Evolutionary conservation across 2,797 vertebrate species (phyloP), one percentile per base, ranked within the genome.

Genomic region (Danio choprae): DNA sequence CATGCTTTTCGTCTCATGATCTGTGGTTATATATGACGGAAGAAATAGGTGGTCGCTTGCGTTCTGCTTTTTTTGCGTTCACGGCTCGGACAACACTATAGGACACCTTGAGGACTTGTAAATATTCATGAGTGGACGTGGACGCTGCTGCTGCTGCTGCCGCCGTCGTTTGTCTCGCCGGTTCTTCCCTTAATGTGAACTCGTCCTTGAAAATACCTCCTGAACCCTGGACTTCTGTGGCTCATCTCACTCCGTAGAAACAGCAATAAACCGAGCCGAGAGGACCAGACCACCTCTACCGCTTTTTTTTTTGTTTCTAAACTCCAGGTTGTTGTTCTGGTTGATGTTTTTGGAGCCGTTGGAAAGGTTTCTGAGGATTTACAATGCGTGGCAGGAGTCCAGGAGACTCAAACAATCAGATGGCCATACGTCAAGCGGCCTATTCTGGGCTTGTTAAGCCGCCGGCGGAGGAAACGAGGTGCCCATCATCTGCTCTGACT

Each of bases 401-500:
- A 93, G 84, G 83, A 92, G 88, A 92, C 92, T 93, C 92, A 90
- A 94, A 93, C 94, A 94, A 93, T 94, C 93, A 93, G 84, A 92
- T 87, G 88, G 86, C 91, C 90, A 87, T 91, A 91, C 93, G 92
- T 94, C 93, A 92, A 85, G 84, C 79, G 2, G 76, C 86, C 92
- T 94, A 94, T 94, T 94, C 90, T 83, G 86, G 91, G 74, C 46
- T 83, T 77, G 89, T 88, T 93, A 91, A 93, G 87, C 91, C 76
- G 85, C 15, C 76, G 87, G 82, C 84, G 58, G 88, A 86, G 90
- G 88, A 87, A 91, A 91, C 91, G 92, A 92, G 92, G 90, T 93
- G 91, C 77, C 89, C 90, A 87, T 92, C 93, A 92, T 93, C 91
- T 93, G 91, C 90, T 92, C 89, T 76, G 82, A 88, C 91, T 93